Percentiles rank a stretch among this genome's conserved stretches.
These are phyloP conservation scores for Syrrhaptes paradoxus DNA, from an alignment of 2,113 vertebrate species.

Conservation along the genomic window DNA sequence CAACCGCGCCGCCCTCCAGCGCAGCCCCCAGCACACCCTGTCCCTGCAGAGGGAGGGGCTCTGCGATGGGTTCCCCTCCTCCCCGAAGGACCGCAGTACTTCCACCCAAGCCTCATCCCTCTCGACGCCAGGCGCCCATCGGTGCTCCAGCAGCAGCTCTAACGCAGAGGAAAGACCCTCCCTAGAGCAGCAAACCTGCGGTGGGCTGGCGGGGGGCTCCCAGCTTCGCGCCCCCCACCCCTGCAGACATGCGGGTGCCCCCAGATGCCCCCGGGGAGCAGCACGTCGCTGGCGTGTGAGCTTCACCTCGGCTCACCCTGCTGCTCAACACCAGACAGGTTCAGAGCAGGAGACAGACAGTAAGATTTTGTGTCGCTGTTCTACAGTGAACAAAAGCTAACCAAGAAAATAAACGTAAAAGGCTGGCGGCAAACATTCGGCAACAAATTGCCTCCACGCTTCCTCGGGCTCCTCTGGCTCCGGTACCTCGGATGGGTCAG, in stretches of 20 bases:
- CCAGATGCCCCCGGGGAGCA: accelerated
- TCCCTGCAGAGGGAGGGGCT: background rate
- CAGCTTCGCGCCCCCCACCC: background rate
- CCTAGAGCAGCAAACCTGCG: background rate
- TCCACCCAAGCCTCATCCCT: accelerated
- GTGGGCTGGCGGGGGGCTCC: background rate
- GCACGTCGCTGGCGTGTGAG: background rate
- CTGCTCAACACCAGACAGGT: background rate
- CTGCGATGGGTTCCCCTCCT: background rate
- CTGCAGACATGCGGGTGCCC: background rate
- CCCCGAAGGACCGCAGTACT: accelerated
- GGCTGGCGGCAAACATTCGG: background rate
- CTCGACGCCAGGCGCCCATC: background rate
- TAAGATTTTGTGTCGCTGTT: background rate
- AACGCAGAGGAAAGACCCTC: background rate
- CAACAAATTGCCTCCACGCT: background rate
- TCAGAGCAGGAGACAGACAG: background rate
- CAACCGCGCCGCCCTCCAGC: background rate
- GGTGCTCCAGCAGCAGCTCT: background rate
- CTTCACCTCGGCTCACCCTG: background rate
- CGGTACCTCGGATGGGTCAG: background rate
- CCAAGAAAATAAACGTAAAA: background rate
- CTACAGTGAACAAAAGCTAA: background rate
- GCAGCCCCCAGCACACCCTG: background rate
- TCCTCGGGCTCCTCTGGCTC: background rate